Conservation (phyloP, 2,113 vertebrate genomes). For the Herpetotheres cachinnans region DNA sequence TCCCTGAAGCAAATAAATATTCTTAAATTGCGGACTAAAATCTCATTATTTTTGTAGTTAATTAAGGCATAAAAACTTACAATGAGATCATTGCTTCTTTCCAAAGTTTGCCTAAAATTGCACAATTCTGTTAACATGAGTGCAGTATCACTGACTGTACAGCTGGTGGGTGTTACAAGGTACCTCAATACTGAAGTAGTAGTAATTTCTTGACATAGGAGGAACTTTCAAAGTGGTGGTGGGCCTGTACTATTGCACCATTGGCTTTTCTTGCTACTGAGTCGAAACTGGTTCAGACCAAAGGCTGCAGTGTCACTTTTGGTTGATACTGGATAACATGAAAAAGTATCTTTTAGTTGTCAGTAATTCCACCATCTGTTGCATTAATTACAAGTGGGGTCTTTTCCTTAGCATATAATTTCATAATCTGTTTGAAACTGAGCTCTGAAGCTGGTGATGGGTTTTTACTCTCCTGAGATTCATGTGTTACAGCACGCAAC, state of each 20-base stretch:
- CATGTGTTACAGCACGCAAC: rapidly evolving
- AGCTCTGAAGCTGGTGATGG: background rate
- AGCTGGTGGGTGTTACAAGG: background rate
- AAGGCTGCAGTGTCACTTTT: background rate
- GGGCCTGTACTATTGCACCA: background rate
- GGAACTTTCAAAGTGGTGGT: background rate
- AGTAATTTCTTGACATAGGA: background rate
- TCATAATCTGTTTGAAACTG: background rate
- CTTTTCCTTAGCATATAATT: background rate
- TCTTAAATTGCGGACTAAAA: background rate
- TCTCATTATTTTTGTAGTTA: background rate
- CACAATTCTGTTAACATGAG: background rate
- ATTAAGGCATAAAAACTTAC: background rate
- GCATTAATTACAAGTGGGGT: background rate
- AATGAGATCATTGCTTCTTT: background rate
- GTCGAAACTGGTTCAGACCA: background rate
- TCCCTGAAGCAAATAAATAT: background rate
- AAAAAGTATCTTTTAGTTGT: background rate
- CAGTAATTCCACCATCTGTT: background rate
- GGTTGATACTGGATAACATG: background rate
- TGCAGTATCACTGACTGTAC: rapidly evolving
- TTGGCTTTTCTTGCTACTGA: background rate
- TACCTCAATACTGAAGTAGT: background rate
- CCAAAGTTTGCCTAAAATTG: background rate
- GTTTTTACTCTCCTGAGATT: background rate